Evolutionary conservation across 2,888 invertebrate species (phyloP), one percentile per base, ranked within the genome.

Genomic region (Stegophylla sp.): DNA sequence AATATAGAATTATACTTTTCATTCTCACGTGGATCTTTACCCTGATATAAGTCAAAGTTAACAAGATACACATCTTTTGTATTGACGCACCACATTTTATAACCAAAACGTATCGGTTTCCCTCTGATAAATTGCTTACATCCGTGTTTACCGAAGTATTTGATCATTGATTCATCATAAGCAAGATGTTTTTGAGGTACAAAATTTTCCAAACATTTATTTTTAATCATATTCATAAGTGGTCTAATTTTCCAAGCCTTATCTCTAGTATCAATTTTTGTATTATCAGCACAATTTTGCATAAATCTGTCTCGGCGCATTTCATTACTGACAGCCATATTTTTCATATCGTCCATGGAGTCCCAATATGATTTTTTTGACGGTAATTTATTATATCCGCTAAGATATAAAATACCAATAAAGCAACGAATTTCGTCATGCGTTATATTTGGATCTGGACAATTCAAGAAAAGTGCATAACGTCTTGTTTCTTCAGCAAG

Each of bases 51-150:
- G 34, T 34, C 34, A 7, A 34, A 34, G 7, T 34, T 34, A 34
- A 34, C 34, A 7, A 34, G 34, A 34, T 34, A 34, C 34, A 34
- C 34, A 34, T 34, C 34, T 34, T 34, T 34, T 34, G 84, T 82
- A 83, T 85, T 85, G 34, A 85, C 56, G 63, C 82, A 84, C 85
- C 85, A 86, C 71, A 85, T 83, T 84, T 86, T 85, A 74, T 84
- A 86, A 4, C 85, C 84, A 83, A 85, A 85, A 48, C 85, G 79
- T 53, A 85, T 85, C 9, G 85, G 86, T 69, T 86, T 86, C 9
- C 85, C 85, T 61, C 84, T 82, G 17, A 86, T 83, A 83, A 84
- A 85, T 81, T 73, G 73, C 53, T 73, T 41, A 28, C 41, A 56
- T 20, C 26, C 26, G 28, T 73, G 56, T 41, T 34, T n/a, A 20